Percentiles rank a stretch among this genome's conserved stretches.
These are phyloP conservation scores for Zygogramma bicolorata DNA, from an alignment of 2,888 invertebrate genomes.

Conservation along the genomic window DNA sequence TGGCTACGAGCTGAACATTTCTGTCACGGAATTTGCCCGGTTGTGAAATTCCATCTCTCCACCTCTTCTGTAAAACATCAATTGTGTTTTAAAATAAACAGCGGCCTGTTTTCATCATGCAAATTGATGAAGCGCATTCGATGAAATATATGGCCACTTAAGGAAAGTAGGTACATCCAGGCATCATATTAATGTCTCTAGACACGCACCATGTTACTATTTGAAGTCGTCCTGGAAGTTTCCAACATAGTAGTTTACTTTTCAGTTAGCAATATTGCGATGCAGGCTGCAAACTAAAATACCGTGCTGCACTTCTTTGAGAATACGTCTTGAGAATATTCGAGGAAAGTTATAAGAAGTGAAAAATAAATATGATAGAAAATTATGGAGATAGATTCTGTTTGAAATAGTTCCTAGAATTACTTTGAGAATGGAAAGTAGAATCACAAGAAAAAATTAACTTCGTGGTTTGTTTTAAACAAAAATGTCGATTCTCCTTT, in stretches of 20 bases:
- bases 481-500: too few species aligned
- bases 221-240: neutral
- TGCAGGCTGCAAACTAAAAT: neutral
- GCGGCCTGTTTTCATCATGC: constrained; percentile 32
- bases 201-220: constrained; percentile 5
- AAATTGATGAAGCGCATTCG: constrained; percentile 33
- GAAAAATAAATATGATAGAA: neutral
- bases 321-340: neutral
- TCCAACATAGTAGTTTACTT: neutral
- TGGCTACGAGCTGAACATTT: too few species aligned
- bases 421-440: too few species aligned
- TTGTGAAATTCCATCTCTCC: neutral
- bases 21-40: neutral
- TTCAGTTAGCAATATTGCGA: neutral
- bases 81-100: constrained; percentile 11
- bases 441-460: too few species aligned
- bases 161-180: constrained; percentile 28
- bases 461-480: too few species aligned
- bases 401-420: too few species aligned
- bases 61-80: neutral
- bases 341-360: neutral
- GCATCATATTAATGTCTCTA: neutral
- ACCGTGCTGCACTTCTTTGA: neutral
- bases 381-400: neutral
- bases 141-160: constrained; percentile 40